phyloP scores from a whole-genome alignment of 2,888 invertebrate species.

The Osedax frankpressi region DNA sequence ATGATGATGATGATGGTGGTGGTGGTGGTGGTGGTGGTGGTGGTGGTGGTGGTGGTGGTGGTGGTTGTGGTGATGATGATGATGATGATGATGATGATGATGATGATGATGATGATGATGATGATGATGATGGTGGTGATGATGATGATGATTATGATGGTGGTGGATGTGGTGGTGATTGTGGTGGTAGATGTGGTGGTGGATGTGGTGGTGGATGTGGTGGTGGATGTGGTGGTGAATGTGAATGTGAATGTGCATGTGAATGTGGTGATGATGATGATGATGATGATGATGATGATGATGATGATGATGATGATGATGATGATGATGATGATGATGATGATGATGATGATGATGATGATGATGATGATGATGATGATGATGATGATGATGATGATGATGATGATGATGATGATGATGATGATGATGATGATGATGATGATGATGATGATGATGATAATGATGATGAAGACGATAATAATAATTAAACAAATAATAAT shows the following conservation, averaged over 20 bases:
- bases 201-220: neutral
- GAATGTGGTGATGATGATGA: neutral
- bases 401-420: neutral
- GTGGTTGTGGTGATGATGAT: constrained; percentile 13
- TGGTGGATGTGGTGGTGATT: constrained; percentile 15
- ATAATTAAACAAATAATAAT: neutral
- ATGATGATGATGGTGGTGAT: constrained; percentile 24
- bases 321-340: neutral
- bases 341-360: neutral
- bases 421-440: neutral
- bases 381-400: neutral
- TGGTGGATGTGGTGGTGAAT: neutral
- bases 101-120: constrained; percentile 24
- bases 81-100: constrained; percentile 23
- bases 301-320: neutral
- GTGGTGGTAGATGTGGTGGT: constrained; percentile 10
- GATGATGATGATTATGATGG: constrained; percentile 24
- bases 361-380: neutral
- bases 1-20: too few relatives aligned
- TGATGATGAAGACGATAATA: neutral
- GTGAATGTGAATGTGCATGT: neutral
- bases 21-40: too few relatives aligned
- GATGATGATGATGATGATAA: neutral
- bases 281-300: neutral
- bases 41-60: constrained; percentile 6